Conservation (phyloP, 2,888 invertebrate genomes). For the Melieria omissa region DNA sequence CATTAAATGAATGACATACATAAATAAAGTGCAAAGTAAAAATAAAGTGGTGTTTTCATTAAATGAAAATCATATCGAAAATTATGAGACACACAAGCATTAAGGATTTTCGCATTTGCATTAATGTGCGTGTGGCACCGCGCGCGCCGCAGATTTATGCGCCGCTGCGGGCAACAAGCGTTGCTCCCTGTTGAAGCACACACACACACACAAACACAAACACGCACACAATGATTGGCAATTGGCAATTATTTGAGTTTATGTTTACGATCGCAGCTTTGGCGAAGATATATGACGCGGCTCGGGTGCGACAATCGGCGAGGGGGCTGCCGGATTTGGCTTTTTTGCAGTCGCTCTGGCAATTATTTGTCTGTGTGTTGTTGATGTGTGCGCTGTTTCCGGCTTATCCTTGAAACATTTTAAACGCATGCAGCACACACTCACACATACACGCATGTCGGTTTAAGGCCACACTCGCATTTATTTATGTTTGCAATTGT, state of each 20-base stretch:
- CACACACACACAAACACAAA: slow-evolving; percentile 6
- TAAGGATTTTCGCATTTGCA: slow-evolving; percentile 46
- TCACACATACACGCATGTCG: slow-evolving; percentile 17
- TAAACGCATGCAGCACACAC: too few relatives aligned
- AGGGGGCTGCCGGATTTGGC: neutral
- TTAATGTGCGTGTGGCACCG: neutral
- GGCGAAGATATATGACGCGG: neutral
- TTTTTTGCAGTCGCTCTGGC: too few relatives aligned
- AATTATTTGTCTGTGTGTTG: neutral
- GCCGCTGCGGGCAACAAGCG: neutral
- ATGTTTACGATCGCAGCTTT: neutral
- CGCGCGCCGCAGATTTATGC: too few relatives aligned
- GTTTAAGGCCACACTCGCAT: neutral
- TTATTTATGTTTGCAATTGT: neutral
- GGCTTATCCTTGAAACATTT: neutral
- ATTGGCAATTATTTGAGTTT: slow-evolving; percentile 9
- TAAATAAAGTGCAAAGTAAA: neutral
- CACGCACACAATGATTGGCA: slow-evolving; percentile 1
- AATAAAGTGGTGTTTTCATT: neutral
- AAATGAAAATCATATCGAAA: slow-evolving; percentile 22
- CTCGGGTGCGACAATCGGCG: slow-evolving; percentile 1
- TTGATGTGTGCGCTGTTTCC: neutral
- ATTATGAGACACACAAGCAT: slow-evolving; percentile 23
- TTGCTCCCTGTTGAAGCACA: neutral
- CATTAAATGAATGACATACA: slow-evolving; percentile 15